Evolutionary conservation across 1,140 invertebrate genomes (phyloP).

Genomic region (Drosophila pseudoananassae): DNA sequence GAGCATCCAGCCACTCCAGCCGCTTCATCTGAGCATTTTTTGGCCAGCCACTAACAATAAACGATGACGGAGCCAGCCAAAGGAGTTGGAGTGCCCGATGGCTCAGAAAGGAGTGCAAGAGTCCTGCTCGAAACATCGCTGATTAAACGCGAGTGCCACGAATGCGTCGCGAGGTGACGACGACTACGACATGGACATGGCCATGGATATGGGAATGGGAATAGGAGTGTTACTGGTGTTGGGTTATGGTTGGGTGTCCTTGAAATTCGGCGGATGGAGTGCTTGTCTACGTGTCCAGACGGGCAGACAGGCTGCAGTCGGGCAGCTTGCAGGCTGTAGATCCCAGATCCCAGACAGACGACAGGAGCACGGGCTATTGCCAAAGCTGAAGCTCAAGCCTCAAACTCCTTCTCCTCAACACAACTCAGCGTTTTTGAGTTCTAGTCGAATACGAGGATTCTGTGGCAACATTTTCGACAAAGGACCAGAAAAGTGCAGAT

Average conservation of each 20-base stretch:
- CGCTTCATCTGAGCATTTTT: constrained; percentile 39
- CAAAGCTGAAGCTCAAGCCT: constrained; percentile 2
- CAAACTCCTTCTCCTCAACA: not conserved
- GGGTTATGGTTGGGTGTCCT: not conserved
- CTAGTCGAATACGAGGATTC: constrained; percentile 42
- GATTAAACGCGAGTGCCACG: constrained; percentile 63
- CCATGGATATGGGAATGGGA: constrained; percentile 16
- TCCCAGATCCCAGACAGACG: constrained; percentile 54
- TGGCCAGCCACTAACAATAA: constrained; percentile 71
- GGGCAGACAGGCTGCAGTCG: constrained; percentile 37
- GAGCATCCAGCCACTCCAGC: constrained; percentile 13
- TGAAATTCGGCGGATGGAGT: not conserved
- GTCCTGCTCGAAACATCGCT: constrained; percentile 44
- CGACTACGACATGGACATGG: constrained; percentile 53
- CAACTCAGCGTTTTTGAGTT: constrained; percentile 11
- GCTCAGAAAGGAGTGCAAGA: constrained; percentile 19
- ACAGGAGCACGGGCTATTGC: constrained; percentile 4
- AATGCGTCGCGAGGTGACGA: constrained; percentile 80
- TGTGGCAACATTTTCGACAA: constrained; percentile 79
- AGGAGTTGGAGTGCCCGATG: constrained; percentile 1
- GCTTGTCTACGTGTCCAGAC: constrained; percentile 71
- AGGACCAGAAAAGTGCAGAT: constrained; percentile 78
- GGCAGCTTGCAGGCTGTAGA: constrained; percentile 52
- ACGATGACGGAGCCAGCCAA: constrained; percentile 46
- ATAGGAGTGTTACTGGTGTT: not conserved